phyloP scores from a whole-genome alignment of 53 echinoderm and acorn worm species.

The Paelopatides confundens region DNA sequence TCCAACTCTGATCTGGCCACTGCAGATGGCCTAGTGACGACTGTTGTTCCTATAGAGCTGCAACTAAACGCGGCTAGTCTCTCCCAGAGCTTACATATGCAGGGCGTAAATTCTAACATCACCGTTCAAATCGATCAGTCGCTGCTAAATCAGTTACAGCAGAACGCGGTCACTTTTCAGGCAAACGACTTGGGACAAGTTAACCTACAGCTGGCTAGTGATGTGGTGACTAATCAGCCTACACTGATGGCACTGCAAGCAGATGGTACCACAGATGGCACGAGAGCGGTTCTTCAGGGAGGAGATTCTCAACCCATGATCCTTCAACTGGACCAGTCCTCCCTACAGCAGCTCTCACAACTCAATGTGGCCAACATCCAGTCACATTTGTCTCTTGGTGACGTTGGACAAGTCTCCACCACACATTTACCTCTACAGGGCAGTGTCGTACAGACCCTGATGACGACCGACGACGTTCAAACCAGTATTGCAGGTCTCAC shows the following conservation, averaged over 20 bases:
- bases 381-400: background rate
- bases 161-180: constrained; percentile 88
- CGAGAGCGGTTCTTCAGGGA: constrained; percentile 40
- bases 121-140: constrained; percentile 96
- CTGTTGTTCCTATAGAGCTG: constrained; percentile 87
- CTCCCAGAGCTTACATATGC: constrained; percentile 83
- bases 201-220: constrained; percentile 73
- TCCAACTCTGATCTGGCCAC: constrained; percentile 38
- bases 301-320: constrained; percentile 59
- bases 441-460: constrained; percentile 4
- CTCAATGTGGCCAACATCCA: constrained; percentile 45
- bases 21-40: constrained; percentile 67
- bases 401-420: constrained; percentile 20
- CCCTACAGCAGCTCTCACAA: constrained; percentile 65
- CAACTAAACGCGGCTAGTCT: constrained; percentile 84
- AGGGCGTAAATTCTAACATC: constrained; percentile 88
- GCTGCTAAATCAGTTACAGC: constrained; percentile 93
- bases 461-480: constrained; percentile 24
- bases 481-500: constrained; percentile 30
- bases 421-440: background rate
- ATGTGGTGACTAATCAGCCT: constrained; percentile 64
- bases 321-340: constrained; percentile 65
- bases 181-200: constrained; percentile 76
- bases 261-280: constrained; percentile 58
- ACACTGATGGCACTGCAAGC: constrained; percentile 68